Conservation (phyloP, 2,797 vertebrate species). For the Argya squamiceps region DNA sequence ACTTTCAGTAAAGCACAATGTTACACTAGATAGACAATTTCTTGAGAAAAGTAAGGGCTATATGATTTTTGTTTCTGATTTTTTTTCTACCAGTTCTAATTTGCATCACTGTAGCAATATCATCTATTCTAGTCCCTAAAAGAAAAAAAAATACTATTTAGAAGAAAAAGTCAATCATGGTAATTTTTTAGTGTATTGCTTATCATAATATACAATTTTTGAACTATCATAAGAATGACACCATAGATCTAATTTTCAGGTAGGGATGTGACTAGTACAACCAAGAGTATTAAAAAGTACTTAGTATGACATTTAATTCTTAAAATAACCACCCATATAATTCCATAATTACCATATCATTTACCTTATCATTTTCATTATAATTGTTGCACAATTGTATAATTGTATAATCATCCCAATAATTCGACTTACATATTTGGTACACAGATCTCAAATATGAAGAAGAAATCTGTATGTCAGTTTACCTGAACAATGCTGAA, state of each 20-base stretch:
- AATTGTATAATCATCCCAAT: not conserved
- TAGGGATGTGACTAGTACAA: not conserved
- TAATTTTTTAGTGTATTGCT: not conserved
- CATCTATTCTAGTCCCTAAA: not conserved
- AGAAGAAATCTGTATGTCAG: not conserved
- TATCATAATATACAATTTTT: not conserved
- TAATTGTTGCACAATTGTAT: not conserved
- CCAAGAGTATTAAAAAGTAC: not conserved
- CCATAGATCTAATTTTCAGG: not conserved
- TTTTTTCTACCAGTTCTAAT: not conserved
- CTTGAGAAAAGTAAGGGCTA: not conserved
- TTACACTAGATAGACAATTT: not conserved
- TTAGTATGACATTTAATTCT: not conserved
- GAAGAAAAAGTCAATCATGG: not conserved
- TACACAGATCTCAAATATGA: not conserved
- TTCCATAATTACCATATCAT: not conserved
- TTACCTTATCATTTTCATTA: not conserved
- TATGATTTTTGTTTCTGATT: not conserved
- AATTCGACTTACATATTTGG: not conserved
- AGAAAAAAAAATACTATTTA: not conserved
- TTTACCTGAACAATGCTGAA: not conserved
- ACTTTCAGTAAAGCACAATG: not conserved
- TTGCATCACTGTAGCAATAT: not conserved
- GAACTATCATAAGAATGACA: not conserved
- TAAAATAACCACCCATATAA: not conserved